Base-by-base conservation (phyloP, 1,140 invertebrate genomes). In the Achatina immaculata region DNA sequence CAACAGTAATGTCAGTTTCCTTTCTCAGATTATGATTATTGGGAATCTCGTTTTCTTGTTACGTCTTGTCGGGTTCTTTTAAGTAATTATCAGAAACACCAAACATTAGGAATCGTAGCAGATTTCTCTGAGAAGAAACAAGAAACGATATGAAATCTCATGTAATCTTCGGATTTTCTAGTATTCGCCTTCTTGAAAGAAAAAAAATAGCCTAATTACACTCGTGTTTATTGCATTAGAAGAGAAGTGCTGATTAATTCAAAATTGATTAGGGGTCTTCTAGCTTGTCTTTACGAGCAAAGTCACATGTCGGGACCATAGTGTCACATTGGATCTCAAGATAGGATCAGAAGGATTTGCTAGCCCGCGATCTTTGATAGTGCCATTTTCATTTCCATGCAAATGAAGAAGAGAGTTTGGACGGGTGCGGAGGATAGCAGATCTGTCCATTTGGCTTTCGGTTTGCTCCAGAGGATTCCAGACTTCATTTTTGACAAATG, bases 311-410 rank as follows among this genome's bases (percentile, higher is more conserved):
- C 28, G 16, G 28, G 31, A 14, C 40, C 36, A 14, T 28, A 6
- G 38, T 72, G 69, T 72, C 69, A 72, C 28, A 72, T 40, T 38
- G 69, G 31, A 72, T 72, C 69, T 40, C 28, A 28, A 9, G 69
- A 72, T 72, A 40, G 40, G 45, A 74, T 74, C 40, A 74, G n/a
- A 21, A 42, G 34, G n/a, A 19, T 74, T 38, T 74, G 71, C 43
- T 43, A 34, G 36, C 71, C 45, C 71, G 38, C 24, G 38, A 74
- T 43, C 71, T 74, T 38, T 74, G 71, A 48, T 74, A 74, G 71
- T 40, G 71, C 71, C 71, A 48, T 74, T 74, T 74, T 74, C 71
- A 74, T 74, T 74, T 74, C 71, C 42, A 74, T 74, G 71, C 71
- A 74, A 74, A 74, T 74, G 71, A 74, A 74, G 71, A 24, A 21